Percentiles rank a stretch among this genome's conserved stretches.
phyloP scores from a whole-genome alignment of 1,140 invertebrate genomes.

The Magallana gigas region DNA sequence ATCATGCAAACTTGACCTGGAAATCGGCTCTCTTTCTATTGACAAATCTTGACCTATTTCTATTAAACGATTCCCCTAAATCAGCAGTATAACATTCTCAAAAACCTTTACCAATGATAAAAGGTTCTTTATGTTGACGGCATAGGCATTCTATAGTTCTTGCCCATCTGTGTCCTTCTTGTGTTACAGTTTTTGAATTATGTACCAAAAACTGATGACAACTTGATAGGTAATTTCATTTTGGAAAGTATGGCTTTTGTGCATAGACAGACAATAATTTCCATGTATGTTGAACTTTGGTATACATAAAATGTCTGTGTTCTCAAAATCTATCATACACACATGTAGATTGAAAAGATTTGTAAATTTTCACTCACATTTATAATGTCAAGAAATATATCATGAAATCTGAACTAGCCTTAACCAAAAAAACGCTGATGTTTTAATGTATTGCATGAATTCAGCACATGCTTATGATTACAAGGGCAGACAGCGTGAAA shows the following conservation, averaged over 20 bases:
- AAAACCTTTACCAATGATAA: background rate
- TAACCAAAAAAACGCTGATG: background rate
- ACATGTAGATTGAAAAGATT: conserved; percentile 8
- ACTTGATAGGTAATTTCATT: background rate
- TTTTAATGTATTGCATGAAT: background rate
- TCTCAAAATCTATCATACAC: conserved; percentile 36
- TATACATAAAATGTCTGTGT: background rate
- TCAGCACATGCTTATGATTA: conserved; percentile 7
- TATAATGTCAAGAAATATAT: conserved; percentile 8
- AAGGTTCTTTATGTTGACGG: background rate
- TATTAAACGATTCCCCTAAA: background rate
- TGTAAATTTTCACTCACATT: background rate
- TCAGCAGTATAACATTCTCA: conserved; percentile 3
- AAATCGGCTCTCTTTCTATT: background rate
- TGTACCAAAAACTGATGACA: conserved; percentile 20
- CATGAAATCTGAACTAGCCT: conserved; percentile 5
- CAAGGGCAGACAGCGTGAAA: background rate
- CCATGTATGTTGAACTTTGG: background rate
- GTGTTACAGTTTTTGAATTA: conserved; percentile 1
- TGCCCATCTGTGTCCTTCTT: background rate
- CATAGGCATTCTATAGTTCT: background rate
- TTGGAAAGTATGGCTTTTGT: background rate
- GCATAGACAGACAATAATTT: background rate
- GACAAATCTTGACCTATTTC: conserved; percentile 25
- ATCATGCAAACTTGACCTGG: background rate